These are phyloP conservation scores for Sebastes oblongus DNA, from an alignment of 2,797 vertebrate genomes.

Conservation along the genomic window DNA sequence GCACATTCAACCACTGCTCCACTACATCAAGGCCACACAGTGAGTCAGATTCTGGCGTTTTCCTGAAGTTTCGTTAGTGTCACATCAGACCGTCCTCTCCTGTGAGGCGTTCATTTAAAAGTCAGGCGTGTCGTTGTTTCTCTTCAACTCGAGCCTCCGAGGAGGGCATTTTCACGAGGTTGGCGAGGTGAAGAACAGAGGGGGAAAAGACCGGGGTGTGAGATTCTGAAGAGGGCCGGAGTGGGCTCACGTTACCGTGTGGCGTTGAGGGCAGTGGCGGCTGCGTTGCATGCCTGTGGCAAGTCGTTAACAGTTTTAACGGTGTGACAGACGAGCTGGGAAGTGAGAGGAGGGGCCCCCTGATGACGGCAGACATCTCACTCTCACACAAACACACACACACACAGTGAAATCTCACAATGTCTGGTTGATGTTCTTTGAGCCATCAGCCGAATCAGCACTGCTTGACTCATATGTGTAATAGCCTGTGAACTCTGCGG, in stretches of 20 bases:
- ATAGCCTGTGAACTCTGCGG: constrained; percentile 3
- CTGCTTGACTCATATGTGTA: constrained; percentile 1
- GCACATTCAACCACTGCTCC: constrained; percentile 1
- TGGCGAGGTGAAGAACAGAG: constrained; percentile 22
- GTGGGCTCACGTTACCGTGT: constrained; percentile 67
- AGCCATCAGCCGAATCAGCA: constrained; percentile 2
- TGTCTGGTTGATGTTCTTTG: constrained; percentile 31
- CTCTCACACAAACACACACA: constrained; percentile 31
- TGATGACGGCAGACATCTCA: constrained; percentile 69
- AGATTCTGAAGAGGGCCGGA: constrained; percentile 68
- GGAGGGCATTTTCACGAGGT: constrained; percentile 36
- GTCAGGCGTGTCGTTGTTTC: neutral
- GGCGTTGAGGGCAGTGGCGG: constrained; percentile 37
- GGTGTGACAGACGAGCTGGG: constrained; percentile 72
- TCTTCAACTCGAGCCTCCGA: neutral
- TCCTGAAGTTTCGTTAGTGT: constrained; percentile 15
- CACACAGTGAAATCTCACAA: constrained; percentile 23
- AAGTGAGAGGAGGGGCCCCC: constrained; percentile 56
- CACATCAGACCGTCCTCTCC: neutral
- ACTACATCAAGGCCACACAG: constrained; percentile 15
- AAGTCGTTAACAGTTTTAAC: constrained; percentile 80
- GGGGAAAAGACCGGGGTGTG: constrained; percentile 52
- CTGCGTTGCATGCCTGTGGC: constrained; percentile 68
- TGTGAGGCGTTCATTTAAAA: neutral
- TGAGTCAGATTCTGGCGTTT: neutral